phyloP scores from a whole-genome alignment of 2,797 vertebrate genomes.

The Anguilla obscura region DNA sequence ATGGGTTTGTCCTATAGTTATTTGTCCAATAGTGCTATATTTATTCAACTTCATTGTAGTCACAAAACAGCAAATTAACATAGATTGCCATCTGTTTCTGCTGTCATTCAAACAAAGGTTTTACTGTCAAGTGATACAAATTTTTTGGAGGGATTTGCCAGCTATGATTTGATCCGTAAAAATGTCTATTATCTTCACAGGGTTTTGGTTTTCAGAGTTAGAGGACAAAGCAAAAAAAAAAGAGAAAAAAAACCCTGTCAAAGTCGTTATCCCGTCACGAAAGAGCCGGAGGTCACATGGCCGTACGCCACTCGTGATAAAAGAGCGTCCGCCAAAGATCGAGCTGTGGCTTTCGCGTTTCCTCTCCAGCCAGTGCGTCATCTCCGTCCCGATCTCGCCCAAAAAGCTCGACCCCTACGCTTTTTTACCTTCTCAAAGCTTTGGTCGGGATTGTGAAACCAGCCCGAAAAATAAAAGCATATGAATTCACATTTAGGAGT shows the following conservation, averaged over 20 bases:
- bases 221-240: not conserved
- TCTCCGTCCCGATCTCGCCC: slow-evolving; percentile 9
- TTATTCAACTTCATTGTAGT: not conserved
- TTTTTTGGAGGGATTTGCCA: not conserved
- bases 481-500: not conserved
- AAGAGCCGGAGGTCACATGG: not conserved
- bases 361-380: slow-evolving; percentile 9
- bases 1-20: not conserved
- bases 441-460: not conserved
- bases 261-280: not conserved
- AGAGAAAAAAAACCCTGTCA: not conserved
- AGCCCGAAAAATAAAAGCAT: not conserved
- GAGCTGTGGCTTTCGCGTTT: slow-evolving; percentile 1
- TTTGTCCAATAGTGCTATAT: not conserved
- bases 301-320: not conserved
- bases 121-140: not conserved
- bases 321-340: not conserved
- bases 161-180: not conserved
- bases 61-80: not conserved
- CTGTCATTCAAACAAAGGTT: not conserved
- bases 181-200: not conserved
- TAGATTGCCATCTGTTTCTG: not conserved
- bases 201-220: not conserved
- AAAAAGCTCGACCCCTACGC: not conserved
- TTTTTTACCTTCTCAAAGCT: slow-evolving; percentile 2